These are phyloP conservation scores for Nasua narica DNA, from an alignment of 2,797 vertebrate genomes.

Conservation along the genomic window DNA sequence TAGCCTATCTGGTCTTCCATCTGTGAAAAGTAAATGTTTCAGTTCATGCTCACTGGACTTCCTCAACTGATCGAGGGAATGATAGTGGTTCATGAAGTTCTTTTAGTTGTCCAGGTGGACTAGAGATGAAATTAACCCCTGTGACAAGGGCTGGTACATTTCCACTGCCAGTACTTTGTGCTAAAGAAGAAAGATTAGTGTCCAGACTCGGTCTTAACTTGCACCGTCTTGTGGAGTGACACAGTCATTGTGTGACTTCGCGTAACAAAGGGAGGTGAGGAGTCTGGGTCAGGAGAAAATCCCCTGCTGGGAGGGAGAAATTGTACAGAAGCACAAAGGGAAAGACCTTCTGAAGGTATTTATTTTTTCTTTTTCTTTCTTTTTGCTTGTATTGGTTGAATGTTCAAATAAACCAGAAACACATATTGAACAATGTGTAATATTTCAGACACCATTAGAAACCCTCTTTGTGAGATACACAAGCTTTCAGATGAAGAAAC, in stretches of 20 bases:
- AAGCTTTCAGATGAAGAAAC: neutral
- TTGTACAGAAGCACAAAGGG: neutral
- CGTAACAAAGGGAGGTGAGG: neutral
- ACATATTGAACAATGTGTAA: neutral
- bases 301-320: neutral
- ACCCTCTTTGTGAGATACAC: neutral
- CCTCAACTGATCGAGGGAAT: neutral
- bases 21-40: slow-evolving; percentile 41
- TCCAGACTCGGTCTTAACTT: neutral
- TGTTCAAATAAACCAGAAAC: slow-evolving; percentile 29
- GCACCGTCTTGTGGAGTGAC: neutral
- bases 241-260: neutral
- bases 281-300: neutral
- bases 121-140: neutral
- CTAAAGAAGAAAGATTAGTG: neutral
- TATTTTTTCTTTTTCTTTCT: neutral
- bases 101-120: neutral
- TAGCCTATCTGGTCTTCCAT: slow-evolving; percentile 31
- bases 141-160: slow-evolving; percentile 23
- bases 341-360: neutral
- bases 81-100: neutral
- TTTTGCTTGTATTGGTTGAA: neutral
- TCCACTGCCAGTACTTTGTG: neutral
- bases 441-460: neutral
- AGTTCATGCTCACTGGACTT: slow-evolving; percentile 27